A percentile compares a stretch with the other conserved stretches of the same genome.
Conservation (phyloP, 2,888 invertebrate species). For the Trissoscelio sp. region DNA sequence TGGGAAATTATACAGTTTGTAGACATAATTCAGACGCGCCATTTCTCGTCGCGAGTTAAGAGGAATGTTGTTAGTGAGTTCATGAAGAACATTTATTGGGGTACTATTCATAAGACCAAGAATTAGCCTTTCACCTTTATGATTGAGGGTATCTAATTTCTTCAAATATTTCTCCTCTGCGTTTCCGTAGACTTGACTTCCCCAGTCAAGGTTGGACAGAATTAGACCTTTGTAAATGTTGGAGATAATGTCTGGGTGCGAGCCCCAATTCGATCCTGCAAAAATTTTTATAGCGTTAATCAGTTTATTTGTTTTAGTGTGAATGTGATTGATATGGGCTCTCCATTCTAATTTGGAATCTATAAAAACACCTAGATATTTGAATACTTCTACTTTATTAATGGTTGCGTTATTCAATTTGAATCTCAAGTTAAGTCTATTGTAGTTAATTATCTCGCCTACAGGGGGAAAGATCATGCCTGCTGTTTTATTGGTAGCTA, state of each 20-base stretch:
- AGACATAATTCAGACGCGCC: background rate
- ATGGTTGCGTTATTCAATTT: no score
- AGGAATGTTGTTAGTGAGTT: background rate
- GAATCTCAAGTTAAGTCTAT: no score
- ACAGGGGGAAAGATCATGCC: no score
- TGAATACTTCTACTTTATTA: no score
- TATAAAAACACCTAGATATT: background rate
- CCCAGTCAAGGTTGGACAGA: background rate
- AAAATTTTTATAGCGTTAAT: background rate
- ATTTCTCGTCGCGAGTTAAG: background rate
- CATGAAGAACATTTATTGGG: background rate
- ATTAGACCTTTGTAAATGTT: background rate
- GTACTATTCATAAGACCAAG: background rate
- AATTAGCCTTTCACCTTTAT: background rate
- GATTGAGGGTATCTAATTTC: background rate
- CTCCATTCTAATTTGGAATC: background rate
- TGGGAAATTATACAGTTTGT: no score
- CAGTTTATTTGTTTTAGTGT: background rate
- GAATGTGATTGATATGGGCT: background rate
- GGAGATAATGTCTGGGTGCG: constrained; percentile 4
- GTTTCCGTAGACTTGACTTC: background rate
- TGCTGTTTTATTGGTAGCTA: background rate
- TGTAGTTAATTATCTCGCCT: no score
- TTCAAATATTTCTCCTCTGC: background rate
- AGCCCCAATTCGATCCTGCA: background rate